Conservation (phyloP, 2,888 invertebrate species). For the Rhamphomyia laevipes region DNA sequence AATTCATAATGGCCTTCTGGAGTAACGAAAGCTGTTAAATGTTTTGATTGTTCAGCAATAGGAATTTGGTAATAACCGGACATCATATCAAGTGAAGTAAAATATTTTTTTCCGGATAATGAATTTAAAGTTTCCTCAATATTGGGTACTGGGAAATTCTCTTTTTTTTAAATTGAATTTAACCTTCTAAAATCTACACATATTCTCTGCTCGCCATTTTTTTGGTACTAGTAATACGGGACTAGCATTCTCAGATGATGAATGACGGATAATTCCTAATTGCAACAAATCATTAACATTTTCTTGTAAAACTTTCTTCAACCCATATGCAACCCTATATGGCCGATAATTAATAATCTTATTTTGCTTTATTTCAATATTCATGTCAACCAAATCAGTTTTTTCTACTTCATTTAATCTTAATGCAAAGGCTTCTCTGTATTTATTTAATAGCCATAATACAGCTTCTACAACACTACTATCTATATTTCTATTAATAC, state of each 20-base stretch:
- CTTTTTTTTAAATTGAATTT: background rate
- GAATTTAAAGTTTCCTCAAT: too few species aligned
- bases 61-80: slow-evolving; percentile 9
- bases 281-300: slow-evolving; percentile 8
- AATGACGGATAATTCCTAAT: slow-evolving; percentile 21
- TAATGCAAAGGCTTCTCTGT: background rate
- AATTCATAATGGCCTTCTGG: slow-evolving; percentile 23
- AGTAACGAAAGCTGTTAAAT: slow-evolving; percentile 19
- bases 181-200: slow-evolving; percentile 18
- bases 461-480: background rate
- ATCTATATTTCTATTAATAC: too few species aligned
- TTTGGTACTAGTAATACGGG: slow-evolving; percentile 21
- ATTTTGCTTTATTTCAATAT: background rate
- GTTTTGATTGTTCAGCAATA: slow-evolving; percentile 1
- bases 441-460: background rate
- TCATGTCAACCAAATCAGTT: background rate
- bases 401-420: background rate
- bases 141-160: slow-evolving; percentile 15
- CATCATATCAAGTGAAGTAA: slow-evolving; percentile 7
- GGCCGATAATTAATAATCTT: background rate
- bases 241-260: slow-evolving; percentile 22
- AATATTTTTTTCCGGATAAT: background rate
- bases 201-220: too few species aligned
- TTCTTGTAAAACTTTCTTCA: background rate
- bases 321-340: background rate